Percentiles rank a stretch among this genome's conserved stretches.
These are phyloP conservation scores for Philopedon plagiatum DNA, from an alignment of 2,888 invertebrate genomes.

Conservation along the genomic window DNA sequence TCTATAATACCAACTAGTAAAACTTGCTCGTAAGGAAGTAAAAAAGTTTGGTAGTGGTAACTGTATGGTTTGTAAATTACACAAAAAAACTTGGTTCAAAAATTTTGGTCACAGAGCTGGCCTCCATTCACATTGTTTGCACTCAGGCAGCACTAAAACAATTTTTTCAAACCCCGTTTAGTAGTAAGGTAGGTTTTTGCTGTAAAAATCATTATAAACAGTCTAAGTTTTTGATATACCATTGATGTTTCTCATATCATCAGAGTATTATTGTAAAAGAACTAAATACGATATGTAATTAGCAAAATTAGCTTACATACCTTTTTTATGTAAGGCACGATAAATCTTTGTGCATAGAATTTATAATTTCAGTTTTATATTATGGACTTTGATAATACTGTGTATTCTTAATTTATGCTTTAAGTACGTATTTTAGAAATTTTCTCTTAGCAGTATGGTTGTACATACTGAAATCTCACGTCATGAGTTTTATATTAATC, in stretches of 20 bases:
- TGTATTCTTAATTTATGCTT: constrained; percentile 50
- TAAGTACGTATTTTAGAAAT: constrained; percentile 46
- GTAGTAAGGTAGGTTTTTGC: constrained; percentile 22
- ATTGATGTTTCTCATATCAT: constrained; percentile 38
- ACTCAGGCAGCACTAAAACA: constrained; percentile 71
- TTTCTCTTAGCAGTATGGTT: constrained; percentile 62
- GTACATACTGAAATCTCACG: constrained; percentile 63
- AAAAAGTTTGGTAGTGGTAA: constrained; percentile 44
- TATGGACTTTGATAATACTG: constrained; percentile 27
- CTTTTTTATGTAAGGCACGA: constrained; percentile 28
- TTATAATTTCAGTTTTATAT: constrained; percentile 19
- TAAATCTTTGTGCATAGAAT: constrained; percentile 12
- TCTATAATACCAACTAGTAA: constrained; percentile 18
- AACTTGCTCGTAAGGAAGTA: background rate
- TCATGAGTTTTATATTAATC: constrained; percentile 52
- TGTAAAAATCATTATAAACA: constrained; percentile 7
- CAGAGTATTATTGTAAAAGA: constrained; percentile 41
- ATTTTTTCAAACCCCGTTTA: constrained; percentile 30
- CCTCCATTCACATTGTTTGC: constrained; percentile 92
- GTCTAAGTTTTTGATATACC: background rate
- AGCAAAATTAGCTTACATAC: constrained; percentile 23
- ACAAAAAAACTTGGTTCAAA: constrained; percentile 19
- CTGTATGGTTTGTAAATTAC: constrained; percentile 48
- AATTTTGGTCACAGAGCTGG: constrained; percentile 69
- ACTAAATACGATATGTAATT: constrained; percentile 24